Evolutionary conservation across 2,797 vertebrate genomes (phyloP), one percentile per base, ranked within the genome.

Genomic region (Hydrocynus forskahlii): DNA sequence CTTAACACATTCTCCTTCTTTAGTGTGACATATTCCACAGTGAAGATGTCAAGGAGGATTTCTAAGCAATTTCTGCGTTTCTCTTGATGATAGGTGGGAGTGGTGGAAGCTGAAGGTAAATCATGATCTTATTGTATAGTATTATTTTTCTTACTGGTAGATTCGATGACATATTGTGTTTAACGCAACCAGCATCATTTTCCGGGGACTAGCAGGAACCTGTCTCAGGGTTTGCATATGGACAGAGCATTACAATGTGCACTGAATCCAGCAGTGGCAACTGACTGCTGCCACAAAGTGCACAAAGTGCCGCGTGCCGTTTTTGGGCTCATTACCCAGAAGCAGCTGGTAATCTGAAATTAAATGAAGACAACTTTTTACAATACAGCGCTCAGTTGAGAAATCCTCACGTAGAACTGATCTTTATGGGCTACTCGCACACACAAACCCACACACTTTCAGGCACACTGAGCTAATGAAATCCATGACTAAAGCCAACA

Each of bases 291-390:
- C 45, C 13, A 75, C 54, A 6, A 57, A 75, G 48, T 40, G 19
- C 5, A 5, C 8, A 16, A 43, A 83, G 13, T 52, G 48, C 48
- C 13, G 1, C 13, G 13, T 13, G 12, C 48, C 25, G 25, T 9
- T 45, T 48, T 45, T 45, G 29, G 72, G 68, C 60, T 81, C 75
- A 64, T 54, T 14, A 8, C 1, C 5, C 21, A 35, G 60, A 50
- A 38, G 43, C 67, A 60, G 23, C 59, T 50, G 43, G 10, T 57
- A 75, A 55, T 16, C 13, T 14, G 21, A 66, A 63, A 83, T 60
- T 48, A 63, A 67, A 83, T 76, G n/a, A 40, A 75, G 70, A 16
- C 50, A 55, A 76, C 59, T 71, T 76, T 80, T 83, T 63, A 13
- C 48, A 55, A 38, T 52, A 59, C 43, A 52, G 43, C 64, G 57